Evolutionary conservation across 2,888 invertebrate species (phyloP).

Genomic region (Drosophila maculinotata): DNA sequence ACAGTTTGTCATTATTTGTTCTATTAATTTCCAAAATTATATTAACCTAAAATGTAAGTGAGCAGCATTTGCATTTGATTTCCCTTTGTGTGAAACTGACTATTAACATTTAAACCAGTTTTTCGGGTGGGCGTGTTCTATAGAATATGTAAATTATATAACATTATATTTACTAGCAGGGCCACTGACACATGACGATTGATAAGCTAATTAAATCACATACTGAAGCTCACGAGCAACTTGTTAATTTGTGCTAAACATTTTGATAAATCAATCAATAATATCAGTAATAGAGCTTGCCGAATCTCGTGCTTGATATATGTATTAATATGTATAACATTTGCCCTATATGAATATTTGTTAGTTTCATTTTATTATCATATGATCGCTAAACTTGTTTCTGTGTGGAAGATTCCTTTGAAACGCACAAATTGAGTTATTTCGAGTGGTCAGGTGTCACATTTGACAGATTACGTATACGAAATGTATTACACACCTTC

Average conservation of each 20-base stretch:
- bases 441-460: conserved; percentile 19
- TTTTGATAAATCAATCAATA: conserved; percentile 39
- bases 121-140: conserved; percentile 12
- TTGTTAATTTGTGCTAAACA: conserved; percentile 57
- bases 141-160: conserved; percentile 22
- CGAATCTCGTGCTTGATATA: conserved; percentile 7
- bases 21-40: conserved; percentile 3
- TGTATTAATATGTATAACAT: background rate
- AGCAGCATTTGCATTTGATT: conserved; percentile 4
- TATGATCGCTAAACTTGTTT: conserved; percentile 25
- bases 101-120: background rate
- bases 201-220: conserved; percentile 19
- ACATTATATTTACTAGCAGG: conserved; percentile 11
- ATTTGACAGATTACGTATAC: background rate
- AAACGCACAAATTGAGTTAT: conserved; percentile 6
- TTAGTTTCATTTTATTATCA: conserved; percentile 40
- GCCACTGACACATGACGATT: conserved; percentile 37
- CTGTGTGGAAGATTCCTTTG: conserved; percentile 7
- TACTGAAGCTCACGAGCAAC: conserved; percentile 13
- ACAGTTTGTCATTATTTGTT: conserved; percentile 1
- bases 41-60: conserved; percentile 15
- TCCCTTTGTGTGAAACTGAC: background rate
- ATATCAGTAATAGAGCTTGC: conserved; percentile 14
- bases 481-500: background rate
- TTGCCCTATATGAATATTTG: too few species aligned